Evolutionary conservation across 2,888 invertebrate genomes (phyloP).

Genomic region (Ligdia adustata): DNA sequence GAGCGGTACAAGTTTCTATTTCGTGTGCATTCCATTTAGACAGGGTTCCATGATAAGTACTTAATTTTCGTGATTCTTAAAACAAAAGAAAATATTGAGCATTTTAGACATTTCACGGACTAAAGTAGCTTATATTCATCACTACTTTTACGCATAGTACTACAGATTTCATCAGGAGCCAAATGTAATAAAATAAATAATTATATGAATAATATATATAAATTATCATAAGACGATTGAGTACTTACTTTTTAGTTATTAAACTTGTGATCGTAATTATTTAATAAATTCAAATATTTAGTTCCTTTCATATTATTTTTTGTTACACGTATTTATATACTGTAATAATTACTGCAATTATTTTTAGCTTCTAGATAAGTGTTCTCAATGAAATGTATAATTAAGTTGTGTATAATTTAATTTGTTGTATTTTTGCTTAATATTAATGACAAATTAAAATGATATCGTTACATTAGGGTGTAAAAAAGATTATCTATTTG

Average conservation of each 20-base stretch:
- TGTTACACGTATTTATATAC: constrained; percentile 78
- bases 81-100: not conserved
- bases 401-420: constrained; percentile 80
- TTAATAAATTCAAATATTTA: constrained; percentile 70
- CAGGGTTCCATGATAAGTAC: constrained; percentile 38
- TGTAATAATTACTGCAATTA: constrained; percentile 57
- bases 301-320: constrained; percentile 75
- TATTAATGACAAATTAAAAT: constrained; percentile 82
- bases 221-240: constrained; percentile 66
- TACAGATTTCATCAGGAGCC: constrained; percentile 68
- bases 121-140: not conserved
- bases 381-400: constrained; percentile 78
- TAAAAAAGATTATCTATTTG: constrained; percentile 85
- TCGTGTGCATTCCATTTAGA: constrained; percentile 40
- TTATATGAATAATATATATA: constrained; percentile 57
- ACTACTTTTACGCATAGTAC: constrained; percentile 49
- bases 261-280: constrained; percentile 74
- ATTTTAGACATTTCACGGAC: not conserved
- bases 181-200: constrained; percentile 72
- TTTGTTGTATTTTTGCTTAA: constrained; percentile 81
- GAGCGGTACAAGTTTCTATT: constrained; percentile 44
- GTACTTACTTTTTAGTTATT: constrained; percentile 70
- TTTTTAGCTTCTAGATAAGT: constrained; percentile 75
- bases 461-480: constrained; percentile 82
- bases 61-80: constrained; percentile 30